Base-by-base conservation (phyloP, 2,888 invertebrate species). In the Yponomeuta malinellus region DNA sequence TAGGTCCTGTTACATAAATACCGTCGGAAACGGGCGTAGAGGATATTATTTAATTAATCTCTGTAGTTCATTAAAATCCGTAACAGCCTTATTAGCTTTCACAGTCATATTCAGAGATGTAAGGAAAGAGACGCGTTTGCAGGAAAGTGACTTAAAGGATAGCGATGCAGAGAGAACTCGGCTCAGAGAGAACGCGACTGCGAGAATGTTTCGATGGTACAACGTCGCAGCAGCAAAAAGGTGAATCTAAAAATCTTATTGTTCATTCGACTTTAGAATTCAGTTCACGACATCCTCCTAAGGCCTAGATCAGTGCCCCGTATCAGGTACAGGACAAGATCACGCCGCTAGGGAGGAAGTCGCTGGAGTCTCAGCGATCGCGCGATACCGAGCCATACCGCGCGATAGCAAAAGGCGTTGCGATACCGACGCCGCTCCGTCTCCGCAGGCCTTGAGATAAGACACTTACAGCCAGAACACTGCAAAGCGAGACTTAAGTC, bases 351-450 rank as follows among this genome's bases (percentile, higher is more conserved):
- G 67, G 67, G 43, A 67, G 67, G 67, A 67, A 67, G 43, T 33
- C 65, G 33, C 33, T 23, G 23, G 65, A 65, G 33, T 33, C 12
- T 33, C 67, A 67, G 8, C 52, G 52, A 59, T 59, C 52, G 67
- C 37, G 15, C 43, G 43, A 43, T n/a, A 67, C 67, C 67, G 67
- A 31, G 33, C 43, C 33, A 43, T 43, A 67, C 67, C n/a, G 67
- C 12, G n/a, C 37, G 67, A 67, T 67, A n/a, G 43, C 15, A 59
- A 59, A 59, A 12, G 15, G 37, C 37, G n/a, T 52, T 23, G 23
- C 68, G 68, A 68, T 68, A 68, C 68, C 29, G 68, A 48, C 68
- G 68, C 68, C 68, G 68, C 68, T 8, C 29, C 31, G 68, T 68
- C 68, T 68, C 68, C 68, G 29, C 68, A 31, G 68, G 68, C 52